These are phyloP conservation scores for Andricus quercusramuli DNA, from an alignment of 2,888 invertebrate genomes.

Conservation along the genomic window DNA sequence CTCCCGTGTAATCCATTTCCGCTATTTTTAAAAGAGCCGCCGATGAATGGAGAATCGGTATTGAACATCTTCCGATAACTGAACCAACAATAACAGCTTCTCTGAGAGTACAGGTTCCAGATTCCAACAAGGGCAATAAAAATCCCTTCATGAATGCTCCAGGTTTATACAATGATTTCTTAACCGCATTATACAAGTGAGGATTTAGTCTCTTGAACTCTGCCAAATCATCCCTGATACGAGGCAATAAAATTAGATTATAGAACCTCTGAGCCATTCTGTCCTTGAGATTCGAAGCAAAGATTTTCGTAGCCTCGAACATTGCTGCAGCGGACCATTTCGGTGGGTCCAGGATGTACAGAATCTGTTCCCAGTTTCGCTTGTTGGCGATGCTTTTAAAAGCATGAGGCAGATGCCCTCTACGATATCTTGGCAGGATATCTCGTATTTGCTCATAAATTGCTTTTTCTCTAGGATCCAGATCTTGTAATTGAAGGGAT, in stretches of 20 bases:
- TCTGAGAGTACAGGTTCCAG: slow-evolving; percentile 95
- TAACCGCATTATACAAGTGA: slow-evolving; percentile 96
- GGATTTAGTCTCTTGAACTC: slow-evolving; percentile 97
- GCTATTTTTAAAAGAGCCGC: slow-evolving; percentile 97
- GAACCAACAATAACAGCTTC: slow-evolving; percentile 98
- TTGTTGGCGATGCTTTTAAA: slow-evolving; percentile 97
- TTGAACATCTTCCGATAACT: slow-evolving; percentile 92
- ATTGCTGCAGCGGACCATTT: slow-evolving; percentile 98
- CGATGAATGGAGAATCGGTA: slow-evolving; percentile 96
- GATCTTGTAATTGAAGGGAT: slow-evolving; percentile 87
- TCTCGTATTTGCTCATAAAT: slow-evolving; percentile 96
- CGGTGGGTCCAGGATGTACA: slow-evolving; percentile 91
- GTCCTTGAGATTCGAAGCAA: slow-evolving; percentile 97
- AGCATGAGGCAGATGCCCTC: slow-evolving; percentile 98
- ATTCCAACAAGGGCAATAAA: slow-evolving; percentile 86
- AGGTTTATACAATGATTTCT: slow-evolving; percentile 97
- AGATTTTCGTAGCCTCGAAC: slow-evolving; percentile 97
- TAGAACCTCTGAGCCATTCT: slow-evolving; percentile 98
- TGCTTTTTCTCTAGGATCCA: slow-evolving; percentile 90
- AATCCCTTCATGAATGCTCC: slow-evolving; percentile 98
- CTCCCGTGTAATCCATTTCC: slow-evolving; percentile 98
- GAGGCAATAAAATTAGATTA: slow-evolving; percentile 94
- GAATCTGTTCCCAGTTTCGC: slow-evolving; percentile 95
- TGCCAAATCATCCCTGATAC: slow-evolving; percentile 95
- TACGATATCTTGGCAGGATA: slow-evolving; percentile 93